Percentiles rank a stretch among this genome's conserved stretches.
phyloP scores from a whole-genome alignment of 1,140 invertebrate species.

The Tetramorium simillimum region DNA sequence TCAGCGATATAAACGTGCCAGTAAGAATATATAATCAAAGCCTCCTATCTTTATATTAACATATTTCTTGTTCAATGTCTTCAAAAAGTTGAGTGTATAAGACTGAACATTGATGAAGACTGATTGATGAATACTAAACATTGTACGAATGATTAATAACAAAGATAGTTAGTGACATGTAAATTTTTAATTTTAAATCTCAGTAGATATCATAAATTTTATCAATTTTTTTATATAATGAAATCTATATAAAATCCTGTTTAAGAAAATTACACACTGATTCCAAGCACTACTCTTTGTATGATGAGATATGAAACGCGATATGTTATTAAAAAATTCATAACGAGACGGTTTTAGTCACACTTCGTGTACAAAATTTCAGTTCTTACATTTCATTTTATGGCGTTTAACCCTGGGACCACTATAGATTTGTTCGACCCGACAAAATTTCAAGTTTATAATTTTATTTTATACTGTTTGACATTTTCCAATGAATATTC shows the following conservation, averaged over 20 bases:
- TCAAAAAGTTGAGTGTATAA: neutral
- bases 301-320: neutral
- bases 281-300: neutral
- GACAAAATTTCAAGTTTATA: neutral
- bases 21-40: neutral
- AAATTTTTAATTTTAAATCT: neutral
- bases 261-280: constrained; percentile 4
- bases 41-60: neutral
- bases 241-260: neutral
- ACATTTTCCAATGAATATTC: neutral
- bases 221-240: neutral
- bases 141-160: constrained; percentile 13
- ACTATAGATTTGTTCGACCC: neutral
- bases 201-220: neutral
- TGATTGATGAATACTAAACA: neutral
- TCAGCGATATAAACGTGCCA: neutral
- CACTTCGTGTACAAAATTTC: neutral
- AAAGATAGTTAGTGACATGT: neutral
- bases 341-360: neutral
- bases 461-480: neutral
- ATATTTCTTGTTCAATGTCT: neutral
- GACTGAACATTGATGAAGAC: too few species aligned
- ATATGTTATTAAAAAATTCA: constrained; percentile 10
- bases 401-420: neutral
- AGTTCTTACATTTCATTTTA: constrained; percentile 31